These are phyloP conservation scores for Lochmaea crataegi DNA, from an alignment of 2,888 invertebrate genomes.

Conservation along the genomic window DNA sequence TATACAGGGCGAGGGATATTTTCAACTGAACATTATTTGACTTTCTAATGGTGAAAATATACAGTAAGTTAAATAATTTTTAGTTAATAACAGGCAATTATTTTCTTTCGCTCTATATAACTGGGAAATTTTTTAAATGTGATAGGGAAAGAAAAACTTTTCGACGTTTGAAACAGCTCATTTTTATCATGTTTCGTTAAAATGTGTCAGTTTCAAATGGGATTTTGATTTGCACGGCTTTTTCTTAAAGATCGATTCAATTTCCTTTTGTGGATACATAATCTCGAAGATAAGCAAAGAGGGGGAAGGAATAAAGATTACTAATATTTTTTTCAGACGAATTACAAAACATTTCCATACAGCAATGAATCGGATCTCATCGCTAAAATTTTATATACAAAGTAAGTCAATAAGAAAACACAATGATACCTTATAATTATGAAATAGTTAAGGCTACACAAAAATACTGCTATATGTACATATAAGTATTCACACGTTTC, in stretches of 20 bases:
- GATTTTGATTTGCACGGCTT: background rate
- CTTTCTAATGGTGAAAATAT: too few relatives aligned
- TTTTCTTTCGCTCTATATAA: too few relatives aligned
- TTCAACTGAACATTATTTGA: too few relatives aligned
- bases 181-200: too few relatives aligned
- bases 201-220: background rate
- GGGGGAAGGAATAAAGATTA: constrained; percentile 22
- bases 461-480: constrained; percentile 30
- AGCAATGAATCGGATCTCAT: constrained; percentile 14
- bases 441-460: constrained; percentile 17
- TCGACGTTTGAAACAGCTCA: too few relatives aligned
- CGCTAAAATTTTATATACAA: constrained; percentile 19
- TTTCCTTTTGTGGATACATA: constrained; percentile 9
- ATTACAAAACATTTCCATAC: constrained; percentile 27
- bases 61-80: too few relatives aligned
- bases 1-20: too few relatives aligned
- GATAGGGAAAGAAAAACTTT: too few relatives aligned
- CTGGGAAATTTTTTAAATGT: too few relatives aligned
- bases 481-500: constrained; percentile 12
- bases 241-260: background rate
- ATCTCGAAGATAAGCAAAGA: constrained; percentile 24
- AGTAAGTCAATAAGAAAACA: constrained; percentile 16
- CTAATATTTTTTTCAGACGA: constrained; percentile 25
- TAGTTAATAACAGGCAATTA: too few relatives aligned
- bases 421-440: constrained; percentile 21